Conservation (phyloP, 35 echinoderm and acorn worm species). For the Stichopus chloronotus region DNA sequence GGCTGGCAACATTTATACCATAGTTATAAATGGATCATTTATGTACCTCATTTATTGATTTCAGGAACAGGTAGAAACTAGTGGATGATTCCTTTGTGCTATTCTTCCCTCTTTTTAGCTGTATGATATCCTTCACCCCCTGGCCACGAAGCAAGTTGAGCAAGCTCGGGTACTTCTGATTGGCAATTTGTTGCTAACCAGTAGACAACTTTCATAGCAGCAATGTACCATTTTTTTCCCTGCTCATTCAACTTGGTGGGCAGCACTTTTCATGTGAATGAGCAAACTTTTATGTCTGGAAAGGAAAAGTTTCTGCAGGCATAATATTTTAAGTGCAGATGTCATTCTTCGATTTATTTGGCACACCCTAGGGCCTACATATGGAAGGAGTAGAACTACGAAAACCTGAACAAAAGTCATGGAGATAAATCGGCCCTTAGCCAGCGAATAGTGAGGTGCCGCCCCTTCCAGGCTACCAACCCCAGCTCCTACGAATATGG, state of each 20-base stretch:
- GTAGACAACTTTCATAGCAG: constrained; percentile 41
- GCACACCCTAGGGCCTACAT: background rate
- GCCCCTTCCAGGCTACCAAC: too few relatives aligned
- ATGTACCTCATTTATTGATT: constrained; percentile 37
- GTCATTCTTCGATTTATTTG: background rate
- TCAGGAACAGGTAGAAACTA: constrained; percentile 34
- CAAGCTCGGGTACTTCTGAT: constrained; percentile 17
- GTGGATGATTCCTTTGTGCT: constrained; percentile 8
- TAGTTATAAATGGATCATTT: background rate
- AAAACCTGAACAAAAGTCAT: too few relatives aligned
- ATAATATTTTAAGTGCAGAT: background rate
- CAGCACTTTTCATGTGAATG: constrained; percentile 22
- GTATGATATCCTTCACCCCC: constrained; percentile 43
- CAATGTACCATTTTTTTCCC: constrained; percentile 19
- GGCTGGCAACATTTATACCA: background rate
- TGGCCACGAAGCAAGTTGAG: constrained; percentile 14
- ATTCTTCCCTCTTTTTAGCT: constrained; percentile 19
- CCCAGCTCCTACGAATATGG: too few relatives aligned
- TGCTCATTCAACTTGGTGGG: constrained; percentile 9
- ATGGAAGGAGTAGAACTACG: background rate
- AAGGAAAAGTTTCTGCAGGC: background rate
- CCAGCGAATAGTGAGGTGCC: too few relatives aligned
- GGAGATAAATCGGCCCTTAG: too few relatives aligned
- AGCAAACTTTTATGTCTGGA: constrained; percentile 26
- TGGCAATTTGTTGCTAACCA: constrained; percentile 35